A percentile compares a stretch with the other conserved stretches of the same genome.
phyloP scores from a whole-genome alignment of 2,797 vertebrate species.

The Mergus octosetaceus region DNA sequence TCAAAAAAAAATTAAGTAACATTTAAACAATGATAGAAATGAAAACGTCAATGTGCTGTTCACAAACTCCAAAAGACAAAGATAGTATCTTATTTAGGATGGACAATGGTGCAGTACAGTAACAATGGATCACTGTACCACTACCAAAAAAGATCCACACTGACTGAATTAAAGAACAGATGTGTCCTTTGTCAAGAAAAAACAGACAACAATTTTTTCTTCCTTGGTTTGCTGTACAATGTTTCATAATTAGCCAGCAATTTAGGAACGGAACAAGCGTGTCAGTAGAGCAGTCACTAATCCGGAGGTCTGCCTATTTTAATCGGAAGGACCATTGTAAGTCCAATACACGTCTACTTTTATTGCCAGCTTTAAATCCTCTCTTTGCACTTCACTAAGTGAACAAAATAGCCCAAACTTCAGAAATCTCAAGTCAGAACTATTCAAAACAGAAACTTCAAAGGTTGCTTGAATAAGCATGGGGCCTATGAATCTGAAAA shows the following conservation, averaged over 20 bases:
- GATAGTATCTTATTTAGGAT: constrained; percentile 9
- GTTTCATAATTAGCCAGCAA: not conserved
- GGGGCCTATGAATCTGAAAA: not conserved
- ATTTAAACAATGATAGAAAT: not conserved
- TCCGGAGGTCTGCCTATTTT: not conserved
- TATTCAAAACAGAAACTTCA: not conserved
- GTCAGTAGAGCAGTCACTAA: not conserved
- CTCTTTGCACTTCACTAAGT: not conserved
- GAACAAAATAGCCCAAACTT: not conserved
- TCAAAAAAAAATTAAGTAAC: not conserved
- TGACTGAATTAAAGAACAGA: constrained; percentile 56
- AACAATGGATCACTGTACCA: constrained; percentile 62
- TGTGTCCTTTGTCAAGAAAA: constrained; percentile 58
- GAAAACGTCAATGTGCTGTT: not conserved
- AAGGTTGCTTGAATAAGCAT: not conserved
- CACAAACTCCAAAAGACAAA: constrained; percentile 11
- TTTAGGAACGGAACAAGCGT: not conserved
- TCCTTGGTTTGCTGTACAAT: not conserved
- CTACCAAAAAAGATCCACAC: constrained; percentile 25
- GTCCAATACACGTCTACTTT: not conserved
- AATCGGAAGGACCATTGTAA: not conserved
- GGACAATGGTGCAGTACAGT: constrained; percentile 55
- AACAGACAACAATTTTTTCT: constrained; percentile 43
- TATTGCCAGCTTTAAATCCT: not conserved
- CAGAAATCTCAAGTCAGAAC: not conserved